A percentile compares a stretch with the other conserved stretches of the same genome.
These are phyloP conservation scores for Pomacea canaliculata DNA, from an alignment of 2,888 invertebrate genomes.

Conservation along the genomic window DNA sequence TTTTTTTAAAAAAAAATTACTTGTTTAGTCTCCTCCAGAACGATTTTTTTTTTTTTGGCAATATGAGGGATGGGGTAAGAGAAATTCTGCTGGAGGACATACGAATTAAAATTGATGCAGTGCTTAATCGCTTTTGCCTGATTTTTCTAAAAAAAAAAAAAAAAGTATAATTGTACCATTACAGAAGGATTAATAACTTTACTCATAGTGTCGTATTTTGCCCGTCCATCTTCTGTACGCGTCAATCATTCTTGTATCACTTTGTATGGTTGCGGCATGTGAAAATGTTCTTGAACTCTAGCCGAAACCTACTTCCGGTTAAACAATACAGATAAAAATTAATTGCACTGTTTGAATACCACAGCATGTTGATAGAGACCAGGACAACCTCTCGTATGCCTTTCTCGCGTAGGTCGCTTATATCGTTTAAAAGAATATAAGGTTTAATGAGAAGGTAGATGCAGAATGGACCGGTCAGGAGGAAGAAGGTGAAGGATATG, in stretches of 20 bases:
- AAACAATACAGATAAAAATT: constrained; percentile 2
- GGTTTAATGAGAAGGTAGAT: background rate
- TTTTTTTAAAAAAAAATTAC: too few relatives aligned
- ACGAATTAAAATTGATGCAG: too few relatives aligned
- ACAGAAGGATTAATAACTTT: too few relatives aligned
- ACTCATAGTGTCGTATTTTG: too few relatives aligned
- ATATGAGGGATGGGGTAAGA: too few relatives aligned
- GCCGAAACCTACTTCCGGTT: background rate
- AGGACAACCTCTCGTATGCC: background rate
- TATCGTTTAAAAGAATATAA: background rate
- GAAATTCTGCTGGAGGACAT: too few relatives aligned
- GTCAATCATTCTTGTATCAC: background rate
- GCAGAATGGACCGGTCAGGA: background rate
- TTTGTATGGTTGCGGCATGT: background rate
- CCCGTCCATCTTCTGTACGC: too few relatives aligned
- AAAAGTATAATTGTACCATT: too few relatives aligned
- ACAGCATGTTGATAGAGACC: background rate
- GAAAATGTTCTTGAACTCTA: background rate
- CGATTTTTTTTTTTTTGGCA: too few relatives aligned
- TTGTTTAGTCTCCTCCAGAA: too few relatives aligned
- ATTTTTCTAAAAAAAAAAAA: too few relatives aligned
- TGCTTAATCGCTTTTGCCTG: too few relatives aligned
- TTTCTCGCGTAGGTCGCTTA: background rate
- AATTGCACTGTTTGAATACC: background rate
- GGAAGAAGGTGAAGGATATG: background rate